These are phyloP conservation scores for Thymelicus acteon DNA, from an alignment of 2,888 invertebrate species.

Conservation along the genomic window DNA sequence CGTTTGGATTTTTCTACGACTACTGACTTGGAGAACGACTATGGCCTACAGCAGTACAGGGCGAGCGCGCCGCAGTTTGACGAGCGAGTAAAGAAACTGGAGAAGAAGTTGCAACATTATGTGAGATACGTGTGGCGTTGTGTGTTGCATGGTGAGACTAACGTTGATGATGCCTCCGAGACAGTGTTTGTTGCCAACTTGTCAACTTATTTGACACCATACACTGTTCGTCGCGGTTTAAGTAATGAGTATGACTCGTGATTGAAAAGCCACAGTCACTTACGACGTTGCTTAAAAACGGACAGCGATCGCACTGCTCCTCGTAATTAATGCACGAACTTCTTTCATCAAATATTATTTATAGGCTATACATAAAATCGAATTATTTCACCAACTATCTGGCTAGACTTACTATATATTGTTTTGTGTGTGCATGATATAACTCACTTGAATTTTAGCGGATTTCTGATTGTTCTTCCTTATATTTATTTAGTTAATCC, in stretches of 20 bases:
- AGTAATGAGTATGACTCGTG: not conserved
- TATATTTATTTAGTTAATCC: not conserved
- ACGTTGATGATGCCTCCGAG: slow-evolving; percentile 28
- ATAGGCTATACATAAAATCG: not conserved
- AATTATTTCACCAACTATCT: slow-evolving; percentile 1
- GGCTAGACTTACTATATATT: slow-evolving; percentile 3
- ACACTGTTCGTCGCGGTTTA: slow-evolving; percentile 5
- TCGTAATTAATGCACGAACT: slow-evolving; percentile 3
- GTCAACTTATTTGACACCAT: not conserved
- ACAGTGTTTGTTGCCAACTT: slow-evolving; percentile 7
- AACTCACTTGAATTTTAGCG: slow-evolving; percentile 18
- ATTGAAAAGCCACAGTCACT: not conserved
- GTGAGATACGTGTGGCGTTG: slow-evolving; percentile 68
- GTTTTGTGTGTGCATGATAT: slow-evolving; percentile 50
- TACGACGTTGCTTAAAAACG: not conserved
- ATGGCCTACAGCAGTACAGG: slow-evolving; percentile 92
- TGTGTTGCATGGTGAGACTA: slow-evolving; percentile 66
- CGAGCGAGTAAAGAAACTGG: slow-evolving; percentile 93
- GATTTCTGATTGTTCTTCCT: not conserved
- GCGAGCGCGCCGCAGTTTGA: slow-evolving; percentile 93
- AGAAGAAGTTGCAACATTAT: slow-evolving; percentile 75
- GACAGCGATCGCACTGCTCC: slow-evolving; percentile 5
- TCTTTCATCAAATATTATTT: no score
- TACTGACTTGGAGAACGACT: slow-evolving; percentile 91
- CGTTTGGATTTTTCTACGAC: slow-evolving; percentile 85